A percentile compares a stretch with the other conserved stretches of the same genome.
Evolutionary conservation across 2,113 vertebrate genomes (phyloP).

Genomic region (Regulus satrapa): DNA sequence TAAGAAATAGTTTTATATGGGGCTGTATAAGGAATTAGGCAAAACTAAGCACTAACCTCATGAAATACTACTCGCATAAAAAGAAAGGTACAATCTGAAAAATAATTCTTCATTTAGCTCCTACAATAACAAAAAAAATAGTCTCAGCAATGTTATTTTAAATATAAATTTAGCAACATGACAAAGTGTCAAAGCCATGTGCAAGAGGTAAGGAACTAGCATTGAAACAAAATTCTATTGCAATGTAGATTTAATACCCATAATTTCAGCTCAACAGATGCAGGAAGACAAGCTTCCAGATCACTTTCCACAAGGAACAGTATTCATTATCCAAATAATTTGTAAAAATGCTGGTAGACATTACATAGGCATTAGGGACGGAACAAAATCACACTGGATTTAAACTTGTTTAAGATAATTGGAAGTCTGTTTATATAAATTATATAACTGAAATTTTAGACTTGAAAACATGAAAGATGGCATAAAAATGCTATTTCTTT

Average conservation of each 20-base stretch:
- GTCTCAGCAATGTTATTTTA: not conserved
- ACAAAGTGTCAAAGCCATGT: not conserved
- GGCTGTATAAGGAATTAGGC: not conserved
- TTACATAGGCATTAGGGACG: not conserved
- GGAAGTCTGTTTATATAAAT: not conserved
- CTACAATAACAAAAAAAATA: not conserved
- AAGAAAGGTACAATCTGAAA: not conserved
- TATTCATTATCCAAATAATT: not conserved
- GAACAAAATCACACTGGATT: not conserved
- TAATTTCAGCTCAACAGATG: not conserved
- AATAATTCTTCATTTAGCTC: not conserved
- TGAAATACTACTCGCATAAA: not conserved
- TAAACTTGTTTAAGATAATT: not conserved
- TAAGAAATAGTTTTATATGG: not conserved
- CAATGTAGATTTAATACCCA: not conserved
- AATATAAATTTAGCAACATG: not conserved
- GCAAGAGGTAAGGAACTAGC: not conserved
- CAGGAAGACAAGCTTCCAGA: not conserved
- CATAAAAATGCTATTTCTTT: not conserved
- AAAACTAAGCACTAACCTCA: not conserved
- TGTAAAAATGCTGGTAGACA: not conserved
- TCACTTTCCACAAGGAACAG: not conserved
- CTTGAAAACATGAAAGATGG: not conserved
- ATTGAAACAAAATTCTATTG: not conserved
- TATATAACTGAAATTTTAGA: not conserved